A percentile compares a stretch with the other conserved stretches of the same genome.
phyloP scores from a whole-genome alignment of 2,797 vertebrate species.

The Dicrostonyx torquatus region DNA sequence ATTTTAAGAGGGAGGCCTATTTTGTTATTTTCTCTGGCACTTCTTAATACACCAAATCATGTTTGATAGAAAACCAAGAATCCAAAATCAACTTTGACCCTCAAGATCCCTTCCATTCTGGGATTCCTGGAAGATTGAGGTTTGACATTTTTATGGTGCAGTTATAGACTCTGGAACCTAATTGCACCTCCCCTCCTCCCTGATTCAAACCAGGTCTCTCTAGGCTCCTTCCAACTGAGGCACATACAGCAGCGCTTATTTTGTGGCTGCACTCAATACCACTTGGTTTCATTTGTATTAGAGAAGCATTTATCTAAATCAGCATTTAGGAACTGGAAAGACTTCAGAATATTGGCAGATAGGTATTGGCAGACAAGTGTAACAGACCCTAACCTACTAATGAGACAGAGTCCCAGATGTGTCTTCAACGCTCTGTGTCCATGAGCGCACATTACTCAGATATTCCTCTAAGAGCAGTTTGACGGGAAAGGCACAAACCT shows the following conservation, averaged over 20 bases:
- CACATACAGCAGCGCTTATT: slow-evolving; percentile 47
- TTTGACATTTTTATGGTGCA: background rate
- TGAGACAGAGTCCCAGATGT: slow-evolving; percentile 53
- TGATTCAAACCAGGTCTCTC: slow-evolving; percentile 49
- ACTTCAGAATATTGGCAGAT: slow-evolving; percentile 68
- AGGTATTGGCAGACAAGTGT: slow-evolving; percentile 64
- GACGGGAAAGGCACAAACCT: slow-evolving; percentile 32
- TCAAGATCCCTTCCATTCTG: background rate
- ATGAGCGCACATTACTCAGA: background rate
- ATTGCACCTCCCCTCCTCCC: slow-evolving; percentile 28
- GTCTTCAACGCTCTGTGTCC: slow-evolving; percentile 53
- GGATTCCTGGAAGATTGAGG: background rate
- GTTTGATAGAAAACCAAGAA: background rate
- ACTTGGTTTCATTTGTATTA: slow-evolving; percentile 71
- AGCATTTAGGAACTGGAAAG: slow-evolving; percentile 68
- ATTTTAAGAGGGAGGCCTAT: background rate
- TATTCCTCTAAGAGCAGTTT: slow-evolving; percentile 16
- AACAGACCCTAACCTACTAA: slow-evolving; percentile 69
- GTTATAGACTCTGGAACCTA: background rate
- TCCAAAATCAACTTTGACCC: background rate
- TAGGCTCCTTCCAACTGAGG: slow-evolving; percentile 44
- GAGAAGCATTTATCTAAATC: slow-evolving; percentile 79
- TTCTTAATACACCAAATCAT: slow-evolving; percentile 22
- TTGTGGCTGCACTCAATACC: slow-evolving; percentile 66
- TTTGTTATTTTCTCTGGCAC: background rate